phyloP scores from a whole-genome alignment of 2,888 invertebrate genomes.

The Epinotia demarniana region DNA sequence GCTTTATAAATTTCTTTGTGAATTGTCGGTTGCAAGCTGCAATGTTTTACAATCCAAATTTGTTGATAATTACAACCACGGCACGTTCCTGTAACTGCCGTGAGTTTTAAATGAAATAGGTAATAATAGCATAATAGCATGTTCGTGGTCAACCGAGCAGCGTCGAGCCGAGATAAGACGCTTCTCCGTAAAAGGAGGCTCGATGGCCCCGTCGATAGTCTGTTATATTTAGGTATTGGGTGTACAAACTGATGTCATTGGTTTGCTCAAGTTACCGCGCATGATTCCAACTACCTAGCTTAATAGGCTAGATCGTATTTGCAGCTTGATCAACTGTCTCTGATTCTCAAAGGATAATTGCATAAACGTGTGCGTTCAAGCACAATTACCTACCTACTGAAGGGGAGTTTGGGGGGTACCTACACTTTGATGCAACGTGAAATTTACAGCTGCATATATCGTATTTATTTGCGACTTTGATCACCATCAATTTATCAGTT shows the following conservation, averaged over 20 bases:
- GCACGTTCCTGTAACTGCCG: not conserved
- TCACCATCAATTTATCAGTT: too few species aligned
- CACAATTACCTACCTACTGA: not conserved
- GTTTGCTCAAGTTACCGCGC: constrained; percentile 14
- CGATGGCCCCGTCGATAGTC: constrained; percentile 39
- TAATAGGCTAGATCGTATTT: not conserved
- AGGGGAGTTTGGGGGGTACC: not conserved
- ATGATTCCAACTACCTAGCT: not conserved
- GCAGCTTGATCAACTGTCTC: constrained; percentile 5
- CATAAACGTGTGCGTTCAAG: constrained; percentile 3
- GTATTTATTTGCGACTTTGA: too few species aligned
- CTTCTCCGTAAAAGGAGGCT: constrained; percentile 24
- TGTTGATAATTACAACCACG: not conserved
- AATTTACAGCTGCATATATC: not conserved
- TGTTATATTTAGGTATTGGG: not conserved
- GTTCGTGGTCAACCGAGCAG: not conserved
- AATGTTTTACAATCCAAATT: not conserved
- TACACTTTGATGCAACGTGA: not conserved
- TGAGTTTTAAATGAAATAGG: not conserved
- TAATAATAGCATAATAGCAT: constrained; percentile 26
- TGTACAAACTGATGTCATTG: constrained; percentile 34
- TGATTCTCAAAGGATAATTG: constrained; percentile 13
- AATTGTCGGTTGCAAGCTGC: too few species aligned
- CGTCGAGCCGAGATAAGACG: constrained; percentile 17
- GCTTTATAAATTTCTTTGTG: not conserved